A percentile compares a stretch with the other conserved stretches of the same genome.
Evolutionary conservation across 2,113 vertebrate genomes (phyloP).

Genomic region (Podarcis muralis): DNA sequence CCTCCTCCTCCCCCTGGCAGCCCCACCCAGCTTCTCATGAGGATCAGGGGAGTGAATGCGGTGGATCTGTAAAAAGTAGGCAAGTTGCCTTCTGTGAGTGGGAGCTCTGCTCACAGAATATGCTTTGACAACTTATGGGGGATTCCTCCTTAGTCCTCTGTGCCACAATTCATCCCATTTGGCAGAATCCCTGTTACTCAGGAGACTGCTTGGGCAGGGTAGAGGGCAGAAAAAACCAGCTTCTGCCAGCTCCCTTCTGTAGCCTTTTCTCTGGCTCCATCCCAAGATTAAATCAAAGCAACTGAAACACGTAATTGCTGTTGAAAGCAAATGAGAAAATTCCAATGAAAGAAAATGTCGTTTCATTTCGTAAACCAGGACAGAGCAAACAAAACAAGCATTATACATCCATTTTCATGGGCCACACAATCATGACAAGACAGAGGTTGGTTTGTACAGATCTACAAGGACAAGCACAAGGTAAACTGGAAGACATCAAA

Average conservation of each 20-base stretch:
- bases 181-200: neutral
- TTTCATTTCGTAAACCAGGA: constrained; percentile 62
- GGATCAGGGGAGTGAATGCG: too few relatives aligned
- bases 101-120: neutral
- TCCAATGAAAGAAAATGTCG: constrained; percentile 32
- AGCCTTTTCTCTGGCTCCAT: neutral
- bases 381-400: constrained; percentile 77
- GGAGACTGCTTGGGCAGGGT: neutral
- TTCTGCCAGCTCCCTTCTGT: neutral
- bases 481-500: constrained; percentile 63
- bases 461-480: constrained; percentile 72
- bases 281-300: constrained; percentile 40
- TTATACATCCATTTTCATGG: constrained; percentile 70
- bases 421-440: constrained; percentile 72
- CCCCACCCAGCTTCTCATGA: too few relatives aligned
- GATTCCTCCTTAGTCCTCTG: too few relatives aligned
- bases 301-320: constrained; percentile 43
- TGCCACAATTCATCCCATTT: neutral
- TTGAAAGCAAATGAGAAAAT: neutral
- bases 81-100: too few relatives aligned
- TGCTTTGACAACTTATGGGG: too few relatives aligned
- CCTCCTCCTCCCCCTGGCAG: neutral
- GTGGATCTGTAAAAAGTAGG: too few relatives aligned
- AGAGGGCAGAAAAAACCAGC: neutral
- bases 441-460: constrained; percentile 74